These are phyloP conservation scores for Chrysomela aeneicollis DNA, from an alignment of 2,888 invertebrate species.

Conservation along the genomic window DNA sequence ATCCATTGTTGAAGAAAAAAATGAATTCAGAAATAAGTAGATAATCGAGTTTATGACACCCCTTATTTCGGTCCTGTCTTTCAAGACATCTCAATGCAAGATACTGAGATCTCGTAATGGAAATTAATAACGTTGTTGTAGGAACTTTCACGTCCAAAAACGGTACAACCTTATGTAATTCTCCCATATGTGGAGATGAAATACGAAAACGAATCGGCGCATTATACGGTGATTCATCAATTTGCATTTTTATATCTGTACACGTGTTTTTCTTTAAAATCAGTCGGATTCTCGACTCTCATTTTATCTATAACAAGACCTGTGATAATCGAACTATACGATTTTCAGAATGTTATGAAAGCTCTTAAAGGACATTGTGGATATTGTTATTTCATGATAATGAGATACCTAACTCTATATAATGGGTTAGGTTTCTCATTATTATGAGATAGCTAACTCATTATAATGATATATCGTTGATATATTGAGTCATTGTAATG, in stretches of 20 bases:
- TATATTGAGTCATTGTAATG: too few relatives aligned
- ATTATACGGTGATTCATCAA: slow-evolving; percentile 20
- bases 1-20: too few relatives aligned
- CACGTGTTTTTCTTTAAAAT: slow-evolving; percentile 3
- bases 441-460: too few relatives aligned
- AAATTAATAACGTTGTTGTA: slow-evolving; percentile 32
- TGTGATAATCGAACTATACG: too few relatives aligned
- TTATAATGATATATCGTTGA: too few relatives aligned
- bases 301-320: too few relatives aligned
- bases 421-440: too few relatives aligned
- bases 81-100: slow-evolving; percentile 8
- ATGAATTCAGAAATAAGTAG: neutral
- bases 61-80: slow-evolving; percentile 11
- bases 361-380: too few relatives aligned
- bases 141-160: slow-evolving; percentile 48
- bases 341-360: too few relatives aligned
- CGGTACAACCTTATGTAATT: slow-evolving; percentile 43
- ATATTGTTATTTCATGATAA: too few relatives aligned
- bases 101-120: slow-evolving; percentile 26
- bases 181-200: slow-evolving; percentile 37
- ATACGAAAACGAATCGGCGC: slow-evolving; percentile 13
- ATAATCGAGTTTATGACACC: too few relatives aligned
- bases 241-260: slow-evolving; percentile 16
- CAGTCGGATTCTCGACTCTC: neutral
- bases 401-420: too few relatives aligned